Conservation (phyloP, 2,888 invertebrate species). For the Autographa gamma region DNA sequence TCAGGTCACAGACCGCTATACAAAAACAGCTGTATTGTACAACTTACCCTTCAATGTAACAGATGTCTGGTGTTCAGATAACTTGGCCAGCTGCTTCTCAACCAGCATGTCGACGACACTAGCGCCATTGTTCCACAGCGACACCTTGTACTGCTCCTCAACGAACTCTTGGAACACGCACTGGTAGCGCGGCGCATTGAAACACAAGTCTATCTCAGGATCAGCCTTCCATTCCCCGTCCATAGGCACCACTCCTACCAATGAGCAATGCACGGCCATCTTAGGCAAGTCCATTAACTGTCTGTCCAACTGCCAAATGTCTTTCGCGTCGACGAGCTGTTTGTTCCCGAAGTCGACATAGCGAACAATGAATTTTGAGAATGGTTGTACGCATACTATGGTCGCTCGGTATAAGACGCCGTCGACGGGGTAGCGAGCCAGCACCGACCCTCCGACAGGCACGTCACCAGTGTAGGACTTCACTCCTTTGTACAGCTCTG, state of each 20-base stretch:
- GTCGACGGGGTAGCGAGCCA: constrained; percentile 92
- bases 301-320: constrained; percentile 92
- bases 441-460: constrained; percentile 90
- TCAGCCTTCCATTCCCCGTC: constrained; percentile 89
- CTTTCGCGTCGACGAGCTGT: constrained; percentile 89
- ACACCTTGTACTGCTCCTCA: constrained; percentile 85
- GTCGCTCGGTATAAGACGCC: constrained; percentile 92
- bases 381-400: constrained; percentile 88
- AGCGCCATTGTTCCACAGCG: constrained; percentile 81
- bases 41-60: constrained; percentile 81
- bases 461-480: constrained; percentile 78
- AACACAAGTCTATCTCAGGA: constrained; percentile 88
- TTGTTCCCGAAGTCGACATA: constrained; percentile 94
- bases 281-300: constrained; percentile 91
- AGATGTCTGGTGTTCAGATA: constrained; percentile 76
- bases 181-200: constrained; percentile 89
- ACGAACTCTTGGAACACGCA: constrained; percentile 87
- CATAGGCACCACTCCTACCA: constrained; percentile 89
- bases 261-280: constrained; percentile 92
- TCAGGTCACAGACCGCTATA: no score
- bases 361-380: constrained; percentile 90
- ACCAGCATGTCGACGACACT: constrained; percentile 86
- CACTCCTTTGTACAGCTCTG: constrained; percentile 90
- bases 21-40: neutral
- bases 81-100: constrained; percentile 82